Evolutionary conservation across 2,888 invertebrate genomes (phyloP).

Genomic region (Ommatoiulus sabulosus): DNA sequence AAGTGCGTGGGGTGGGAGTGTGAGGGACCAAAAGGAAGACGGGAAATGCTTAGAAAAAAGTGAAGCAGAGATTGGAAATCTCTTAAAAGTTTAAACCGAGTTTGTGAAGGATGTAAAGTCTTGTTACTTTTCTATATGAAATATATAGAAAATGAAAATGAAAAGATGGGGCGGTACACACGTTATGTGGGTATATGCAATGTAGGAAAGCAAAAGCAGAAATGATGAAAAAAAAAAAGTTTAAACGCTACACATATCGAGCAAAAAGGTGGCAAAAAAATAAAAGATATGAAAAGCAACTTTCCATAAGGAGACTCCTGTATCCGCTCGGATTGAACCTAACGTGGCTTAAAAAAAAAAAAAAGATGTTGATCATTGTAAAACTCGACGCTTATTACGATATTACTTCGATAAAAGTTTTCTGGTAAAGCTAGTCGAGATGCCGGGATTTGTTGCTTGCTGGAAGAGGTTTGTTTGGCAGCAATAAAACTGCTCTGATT

Average conservation of each 20-base stretch:
- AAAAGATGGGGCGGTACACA: conserved; percentile 42
- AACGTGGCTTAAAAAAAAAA: conserved; percentile 31
- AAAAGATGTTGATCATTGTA: neutral
- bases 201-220: conserved; percentile 34
- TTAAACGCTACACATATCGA: conserved; percentile 40
- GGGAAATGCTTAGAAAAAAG: conserved; percentile 43
- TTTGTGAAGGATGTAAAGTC: conserved; percentile 50
- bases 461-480: conserved; percentile 10
- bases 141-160: conserved; percentile 23
- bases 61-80: conserved; percentile 51
- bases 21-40: neutral
- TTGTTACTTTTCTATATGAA: conserved; percentile 45
- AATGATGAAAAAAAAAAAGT: conserved; percentile 40
- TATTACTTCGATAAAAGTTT: conserved; percentile 47
- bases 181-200: neutral
- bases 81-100: conserved; percentile 35
- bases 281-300: conserved; percentile 52
- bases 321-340: conserved; percentile 21
- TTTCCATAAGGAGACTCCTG: conserved; percentile 10
- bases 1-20: neutral
- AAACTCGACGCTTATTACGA: conserved; percentile 25
- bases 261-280: conserved; percentile 51
- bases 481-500: conserved; percentile 13
- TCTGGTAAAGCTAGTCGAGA: neutral
- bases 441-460: neutral